Evolutionary conservation across 1,140 invertebrate species (phyloP).

Genomic region (Drosophila bipectinata): DNA sequence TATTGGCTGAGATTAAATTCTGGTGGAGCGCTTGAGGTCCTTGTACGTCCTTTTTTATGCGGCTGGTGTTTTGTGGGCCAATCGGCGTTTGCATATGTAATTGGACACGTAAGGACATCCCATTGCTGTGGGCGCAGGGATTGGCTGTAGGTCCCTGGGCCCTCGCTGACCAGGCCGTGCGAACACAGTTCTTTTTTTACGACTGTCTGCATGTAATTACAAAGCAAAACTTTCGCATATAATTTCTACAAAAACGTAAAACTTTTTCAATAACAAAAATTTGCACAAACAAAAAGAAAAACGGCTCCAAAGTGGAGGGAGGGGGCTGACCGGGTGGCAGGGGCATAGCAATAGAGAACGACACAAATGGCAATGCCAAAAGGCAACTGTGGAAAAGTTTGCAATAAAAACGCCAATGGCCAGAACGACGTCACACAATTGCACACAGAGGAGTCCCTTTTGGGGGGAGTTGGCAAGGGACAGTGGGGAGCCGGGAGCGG

Average conservation of each 20-base stretch:
- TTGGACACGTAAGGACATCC: slow-evolving; percentile 39
- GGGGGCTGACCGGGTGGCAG: neutral
- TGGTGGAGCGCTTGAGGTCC: slow-evolving; percentile 1
- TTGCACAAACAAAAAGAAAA: slow-evolving; percentile 33
- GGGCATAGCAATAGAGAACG: slow-evolving; percentile 18
- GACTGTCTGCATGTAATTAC: slow-evolving; percentile 73
- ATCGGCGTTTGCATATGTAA: slow-evolving; percentile 30
- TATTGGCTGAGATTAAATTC: slow-evolving; percentile 59
- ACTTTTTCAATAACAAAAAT: slow-evolving; percentile 81
- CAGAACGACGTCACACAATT: slow-evolving; percentile 56
- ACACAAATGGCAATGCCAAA: slow-evolving; percentile 58
- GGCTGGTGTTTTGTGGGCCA: slow-evolving; percentile 10
- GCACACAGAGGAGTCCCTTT: slow-evolving; percentile 4
- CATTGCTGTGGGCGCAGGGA: neutral
- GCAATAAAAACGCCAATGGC: slow-evolving; percentile 75
- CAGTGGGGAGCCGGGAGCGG: too few species aligned
- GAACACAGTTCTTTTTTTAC: neutral
- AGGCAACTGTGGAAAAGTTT: slow-evolving; percentile 71
- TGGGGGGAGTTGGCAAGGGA: neutral
- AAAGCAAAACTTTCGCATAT: slow-evolving; percentile 77
- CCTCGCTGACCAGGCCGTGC: neutral
- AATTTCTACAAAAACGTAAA: slow-evolving; percentile 68
- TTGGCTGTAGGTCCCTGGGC: neutral
- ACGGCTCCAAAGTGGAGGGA: neutral
- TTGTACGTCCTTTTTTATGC: slow-evolving; percentile 2